Percentiles rank a stretch among this genome's conserved stretches.
Evolutionary conservation across 2,113 vertebrate species (phyloP).

Genomic region (Phylloscopus whistleri): DNA sequence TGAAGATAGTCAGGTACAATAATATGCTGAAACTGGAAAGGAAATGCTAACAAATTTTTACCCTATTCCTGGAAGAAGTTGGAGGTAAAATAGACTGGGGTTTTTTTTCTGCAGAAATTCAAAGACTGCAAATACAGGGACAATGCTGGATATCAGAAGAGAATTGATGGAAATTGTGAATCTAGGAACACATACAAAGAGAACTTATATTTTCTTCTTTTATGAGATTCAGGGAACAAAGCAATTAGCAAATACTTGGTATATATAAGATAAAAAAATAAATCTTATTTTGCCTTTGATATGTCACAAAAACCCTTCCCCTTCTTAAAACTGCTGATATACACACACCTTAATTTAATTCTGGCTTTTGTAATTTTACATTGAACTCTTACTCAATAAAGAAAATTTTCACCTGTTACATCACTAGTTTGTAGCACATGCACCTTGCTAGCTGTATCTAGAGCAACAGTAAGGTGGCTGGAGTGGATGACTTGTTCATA

Average conservation of each 20-base stretch:
- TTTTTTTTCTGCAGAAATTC: neutral
- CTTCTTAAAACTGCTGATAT: neutral
- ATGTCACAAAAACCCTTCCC: neutral
- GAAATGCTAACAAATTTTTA: slow-evolving; percentile 5
- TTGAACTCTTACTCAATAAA: neutral
- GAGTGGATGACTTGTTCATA: neutral
- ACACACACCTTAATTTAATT: neutral
- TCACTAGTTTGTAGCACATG: neutral
- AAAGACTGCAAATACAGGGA: neutral
- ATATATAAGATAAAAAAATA: neutral
- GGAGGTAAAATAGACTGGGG: neutral
- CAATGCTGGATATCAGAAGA: neutral
- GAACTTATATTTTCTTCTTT: neutral
- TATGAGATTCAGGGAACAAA: neutral
- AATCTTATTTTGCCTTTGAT: neutral
- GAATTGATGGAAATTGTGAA: neutral
- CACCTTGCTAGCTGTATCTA: neutral
- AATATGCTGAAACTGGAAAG: neutral
- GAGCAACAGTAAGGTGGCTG: neutral
- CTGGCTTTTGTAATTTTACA: neutral
- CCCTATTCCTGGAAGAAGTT: neutral
- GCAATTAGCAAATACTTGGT: neutral
- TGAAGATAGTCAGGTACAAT: neutral
- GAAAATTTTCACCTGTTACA: neutral
- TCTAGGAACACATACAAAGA: neutral